Evolutionary conservation across 2,797 vertebrate genomes (phyloP).

Genomic region (Knipowitschia caucasica): DNA sequence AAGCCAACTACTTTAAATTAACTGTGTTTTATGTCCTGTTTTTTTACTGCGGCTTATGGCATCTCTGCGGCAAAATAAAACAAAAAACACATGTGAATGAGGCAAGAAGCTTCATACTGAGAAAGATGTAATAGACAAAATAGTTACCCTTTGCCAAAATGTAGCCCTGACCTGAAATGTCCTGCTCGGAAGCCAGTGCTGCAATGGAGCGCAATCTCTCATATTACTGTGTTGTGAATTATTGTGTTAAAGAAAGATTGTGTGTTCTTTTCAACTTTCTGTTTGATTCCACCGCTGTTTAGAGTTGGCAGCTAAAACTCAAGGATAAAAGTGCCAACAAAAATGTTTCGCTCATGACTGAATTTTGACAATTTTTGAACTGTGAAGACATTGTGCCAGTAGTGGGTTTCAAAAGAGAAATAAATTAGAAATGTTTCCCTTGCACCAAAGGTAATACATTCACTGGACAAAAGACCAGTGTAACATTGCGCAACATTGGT

Average conservation of each 20-base stretch:
- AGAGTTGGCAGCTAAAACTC: neutral
- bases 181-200: neutral
- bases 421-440: too few species aligned
- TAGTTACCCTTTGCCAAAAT: constrained; percentile 2
- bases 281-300: neutral
- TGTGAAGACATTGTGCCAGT: neutral
- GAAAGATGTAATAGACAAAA: constrained; percentile 2
- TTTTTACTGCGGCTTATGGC: too few species aligned
- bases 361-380: neutral
- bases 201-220: constrained; percentile 5
- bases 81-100: neutral
- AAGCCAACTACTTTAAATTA: constrained; percentile 10
- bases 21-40: neutral
- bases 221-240: constrained; percentile 1
- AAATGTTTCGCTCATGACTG: neutral
- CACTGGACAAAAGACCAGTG: too few species aligned
- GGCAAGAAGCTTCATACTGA: neutral
- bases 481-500: too few species aligned
- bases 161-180: neutral
- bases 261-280: neutral
- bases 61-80: neutral
- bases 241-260: neutral
- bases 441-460: too few species aligned
- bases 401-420: too few species aligned
- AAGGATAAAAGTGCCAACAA: neutral